Evolutionary conservation across 1,140 invertebrate genomes (phyloP).

Genomic region (Daktulosphaira vitifoliae): DNA sequence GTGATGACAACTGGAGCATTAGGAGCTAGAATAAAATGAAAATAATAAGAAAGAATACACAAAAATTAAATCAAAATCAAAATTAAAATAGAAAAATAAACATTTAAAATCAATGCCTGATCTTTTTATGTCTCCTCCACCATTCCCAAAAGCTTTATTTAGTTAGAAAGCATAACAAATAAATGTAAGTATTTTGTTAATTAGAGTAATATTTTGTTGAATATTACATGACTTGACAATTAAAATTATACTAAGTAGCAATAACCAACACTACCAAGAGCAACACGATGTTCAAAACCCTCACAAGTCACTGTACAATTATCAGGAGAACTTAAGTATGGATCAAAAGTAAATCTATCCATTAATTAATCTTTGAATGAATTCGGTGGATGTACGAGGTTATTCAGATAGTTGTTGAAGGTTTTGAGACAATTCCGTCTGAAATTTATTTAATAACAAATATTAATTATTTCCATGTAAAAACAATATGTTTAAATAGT

Average conservation of each 20-base stretch:
- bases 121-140: too few species aligned
- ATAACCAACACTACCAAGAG: conserved; percentile 84
- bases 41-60: not conserved
- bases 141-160: too few species aligned
- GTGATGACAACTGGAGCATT: conserved; percentile 80
- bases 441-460: conserved; percentile 49
- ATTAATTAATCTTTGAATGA: conserved; percentile 60
- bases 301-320: conserved; percentile 77
- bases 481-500: too few species aligned
- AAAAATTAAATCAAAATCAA: too few species aligned
- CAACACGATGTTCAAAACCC: conserved; percentile 88
- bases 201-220: too few species aligned
- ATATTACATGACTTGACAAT: too few species aligned
- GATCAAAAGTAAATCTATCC: conserved; percentile 93
- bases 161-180: too few species aligned
- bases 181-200: too few species aligned
- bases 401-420: conserved; percentile 65
- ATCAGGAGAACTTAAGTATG: conserved; percentile 62
- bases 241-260: too few species aligned
- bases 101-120: too few species aligned
- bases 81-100: too few species aligned
- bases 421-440: conserved; percentile 97
- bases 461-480: too few species aligned
- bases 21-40: conserved; percentile 60
- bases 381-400: not conserved